phyloP scores from a whole-genome alignment of 2,113 vertebrate genomes.

The Uropsilus gracilis region DNA sequence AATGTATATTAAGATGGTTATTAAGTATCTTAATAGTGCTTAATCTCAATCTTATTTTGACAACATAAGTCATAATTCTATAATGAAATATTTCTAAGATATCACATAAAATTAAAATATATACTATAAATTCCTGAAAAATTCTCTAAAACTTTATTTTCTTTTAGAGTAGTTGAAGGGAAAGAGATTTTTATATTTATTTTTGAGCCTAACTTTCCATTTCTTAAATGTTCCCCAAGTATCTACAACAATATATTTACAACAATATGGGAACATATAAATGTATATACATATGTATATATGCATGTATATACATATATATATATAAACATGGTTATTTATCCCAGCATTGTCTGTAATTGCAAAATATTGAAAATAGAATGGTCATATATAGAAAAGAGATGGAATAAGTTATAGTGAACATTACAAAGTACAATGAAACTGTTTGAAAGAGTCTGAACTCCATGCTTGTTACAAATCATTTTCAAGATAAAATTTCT shows the following conservation, averaged over 20 bases:
- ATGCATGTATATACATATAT: background rate
- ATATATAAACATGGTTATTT: background rate
- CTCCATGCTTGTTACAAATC: background rate
- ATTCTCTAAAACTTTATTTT: background rate
- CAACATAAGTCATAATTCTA: background rate
- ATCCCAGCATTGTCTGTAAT: background rate
- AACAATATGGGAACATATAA: background rate
- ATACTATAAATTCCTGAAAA: background rate
- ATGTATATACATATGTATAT: background rate
- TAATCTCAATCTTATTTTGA: background rate
- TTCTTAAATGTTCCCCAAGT: background rate
- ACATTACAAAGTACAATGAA: background rate
- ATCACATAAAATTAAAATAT: background rate
- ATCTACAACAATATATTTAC: background rate
- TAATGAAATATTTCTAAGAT: background rate
- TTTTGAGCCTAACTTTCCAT: background rate
- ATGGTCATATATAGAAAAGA: background rate
- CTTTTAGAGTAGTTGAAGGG: background rate
- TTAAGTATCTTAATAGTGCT: background rate
- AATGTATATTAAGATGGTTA: background rate
- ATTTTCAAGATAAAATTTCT: slow-evolving; percentile 3
- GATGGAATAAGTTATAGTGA: background rate
- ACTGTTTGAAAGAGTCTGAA: background rate
- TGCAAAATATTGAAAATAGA: background rate
- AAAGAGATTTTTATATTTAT: background rate